Conservation (phyloP, 2,797 vertebrate species). For the Glossophaga mutica region DNA sequence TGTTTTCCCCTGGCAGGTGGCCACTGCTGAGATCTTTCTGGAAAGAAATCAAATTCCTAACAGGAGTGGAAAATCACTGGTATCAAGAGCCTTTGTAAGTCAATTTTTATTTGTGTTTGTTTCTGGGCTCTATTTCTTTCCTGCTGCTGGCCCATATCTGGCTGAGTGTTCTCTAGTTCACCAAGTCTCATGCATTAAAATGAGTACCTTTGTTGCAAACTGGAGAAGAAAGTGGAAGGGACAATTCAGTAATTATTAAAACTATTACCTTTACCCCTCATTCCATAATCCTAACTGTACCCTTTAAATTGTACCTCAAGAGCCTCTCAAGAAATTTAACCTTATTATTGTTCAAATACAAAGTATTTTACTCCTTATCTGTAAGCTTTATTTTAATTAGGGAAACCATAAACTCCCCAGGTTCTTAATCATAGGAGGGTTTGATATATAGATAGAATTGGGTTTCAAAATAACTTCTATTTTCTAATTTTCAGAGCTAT, state of each 20-base stretch:
- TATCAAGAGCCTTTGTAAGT: constrained; percentile 6
- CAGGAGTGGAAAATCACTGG: constrained; percentile 69
- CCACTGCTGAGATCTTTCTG: constrained; percentile 59
- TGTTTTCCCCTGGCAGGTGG: constrained; percentile 48
- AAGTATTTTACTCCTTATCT: neutral
- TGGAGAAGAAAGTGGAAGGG: neutral
- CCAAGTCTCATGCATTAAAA: neutral
- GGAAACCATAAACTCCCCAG: neutral
- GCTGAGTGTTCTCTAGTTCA: neutral
- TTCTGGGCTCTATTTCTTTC: neutral
- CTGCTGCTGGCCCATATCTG: neutral
- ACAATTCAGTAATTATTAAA: neutral
- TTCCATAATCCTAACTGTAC: neutral
- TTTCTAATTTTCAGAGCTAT: neutral
- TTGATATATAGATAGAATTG: neutral
- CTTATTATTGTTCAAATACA: neutral
- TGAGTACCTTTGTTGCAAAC: neutral
- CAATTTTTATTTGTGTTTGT: constrained; percentile 22
- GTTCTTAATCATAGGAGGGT: neutral
- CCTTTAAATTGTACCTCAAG: neutral
- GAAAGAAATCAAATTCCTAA: constrained; percentile 60
- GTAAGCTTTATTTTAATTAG: neutral
- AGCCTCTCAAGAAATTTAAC: neutral
- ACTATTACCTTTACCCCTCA: neutral
- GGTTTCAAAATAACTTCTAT: neutral